Evolutionary conservation across 1,140 invertebrate genomes (phyloP), one percentile per base, ranked within the genome.

Genomic region (Drosophila suzukii): DNA sequence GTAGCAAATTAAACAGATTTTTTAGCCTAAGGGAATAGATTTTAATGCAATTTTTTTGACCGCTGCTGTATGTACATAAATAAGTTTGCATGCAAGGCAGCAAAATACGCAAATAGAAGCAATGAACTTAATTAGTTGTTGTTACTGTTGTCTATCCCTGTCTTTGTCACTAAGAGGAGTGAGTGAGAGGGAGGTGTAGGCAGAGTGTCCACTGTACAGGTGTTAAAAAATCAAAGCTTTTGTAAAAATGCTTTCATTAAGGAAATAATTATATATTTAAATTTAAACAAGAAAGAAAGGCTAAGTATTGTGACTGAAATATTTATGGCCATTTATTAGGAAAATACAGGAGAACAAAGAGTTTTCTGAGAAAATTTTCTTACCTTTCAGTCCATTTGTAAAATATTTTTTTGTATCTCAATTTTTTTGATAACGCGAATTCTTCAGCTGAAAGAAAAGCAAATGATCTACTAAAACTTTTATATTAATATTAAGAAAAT

Each of bases 81-180:
- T 65, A 43, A n/a, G 46, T 44, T 43, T 60, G 67, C 36, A 79
- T 80, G 73, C 73, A 84, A 73, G 61, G 75, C 82, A 73, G 76
- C 65, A 44, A 71, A 80, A 78, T 86, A 85, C 68, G 76, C 67
- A 85, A 81, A 85, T 86, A 79, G 81, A 90, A 90, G 85, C 85
- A 90, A 90, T 90, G 85, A 90, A 90, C 85, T 90, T 90, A 90
- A 90, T 90, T 90, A 90, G 88, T 85, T 85, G 85, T 82, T 86
- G 67, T 62, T 86, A 72, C 65, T 75, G 39, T 55, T 38, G 61
- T 36, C 61, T 53, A 38, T 61, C 38, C 34, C 41, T 39, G 56
- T 68, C 56, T 63, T 62, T 57, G 39, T 71, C 11, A 44, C 27
- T 27, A 24, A 56, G 73, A 39, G 53, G 43, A 43, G 58, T 7